Evolutionary conservation across 2,888 invertebrate species (phyloP), one percentile per base, ranked within the genome.

Genomic region (Drosophila kuntzei): DNA sequence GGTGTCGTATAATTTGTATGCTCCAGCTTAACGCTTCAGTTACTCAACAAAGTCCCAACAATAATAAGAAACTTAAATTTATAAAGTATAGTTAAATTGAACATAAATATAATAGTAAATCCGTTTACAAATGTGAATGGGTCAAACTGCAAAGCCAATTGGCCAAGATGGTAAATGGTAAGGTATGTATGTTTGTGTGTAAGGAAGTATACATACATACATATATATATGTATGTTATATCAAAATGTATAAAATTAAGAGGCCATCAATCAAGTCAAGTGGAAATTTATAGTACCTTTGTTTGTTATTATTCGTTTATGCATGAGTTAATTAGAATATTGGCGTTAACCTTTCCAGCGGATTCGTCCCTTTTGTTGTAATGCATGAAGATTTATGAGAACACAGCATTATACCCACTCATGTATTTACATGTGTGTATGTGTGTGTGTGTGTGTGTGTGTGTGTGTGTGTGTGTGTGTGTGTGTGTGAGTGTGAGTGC

Each of bases 251-350:
- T 37, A 69, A 67, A 71, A 64, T 75, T 74, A 74, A 73, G 68
- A 61, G 65, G 67, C 77, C 76, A 86, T 86, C 89, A 86, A 86
- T 86, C 87, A 86, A 86, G 89, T 86, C 86, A 87, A 87, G 82
- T 89, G 89, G 82, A 86, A 89, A 86, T 89, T 86, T 86, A 86
- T 86, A 89, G 87, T 87, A 89, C 85, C 89, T 87, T 84, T 81
- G 81, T 89, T 86, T 87, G 85, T 87, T 89, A 89, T 89, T 86
- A 86, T 89, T 87, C 89, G 87, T 86, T 85, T 86, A 87, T 86
- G 86, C 86, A 81, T 89, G 89, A 86, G 81, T 86, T 86, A 86
- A 86, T 86, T 86, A 89, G 85, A 89, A 86, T 89, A 86, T 86
- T 89, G 87, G 75, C 85, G 71, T 66, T 74, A 84, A 77, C 85